These are phyloP conservation scores for Chironomus riparius DNA, from an alignment of 2,888 invertebrate species.

Conservation along the genomic window DNA sequence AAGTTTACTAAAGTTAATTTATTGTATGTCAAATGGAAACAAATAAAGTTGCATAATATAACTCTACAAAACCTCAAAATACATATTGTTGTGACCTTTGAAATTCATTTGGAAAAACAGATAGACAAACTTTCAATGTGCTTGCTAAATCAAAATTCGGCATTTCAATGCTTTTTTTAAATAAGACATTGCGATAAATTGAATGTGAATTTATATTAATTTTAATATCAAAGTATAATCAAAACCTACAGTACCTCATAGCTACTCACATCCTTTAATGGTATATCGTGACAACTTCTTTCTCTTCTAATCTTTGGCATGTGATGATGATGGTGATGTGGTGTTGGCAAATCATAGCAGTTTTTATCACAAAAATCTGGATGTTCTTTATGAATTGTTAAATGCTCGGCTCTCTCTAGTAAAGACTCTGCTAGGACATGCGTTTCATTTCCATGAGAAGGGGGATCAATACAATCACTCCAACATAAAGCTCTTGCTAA, in stretches of 20 bases:
- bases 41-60: too few relatives aligned
- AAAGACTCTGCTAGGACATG: constrained; percentile 59
- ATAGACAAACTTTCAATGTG: too few relatives aligned
- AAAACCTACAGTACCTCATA: constrained; percentile 13
- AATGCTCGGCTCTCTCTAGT: constrained; percentile 73
- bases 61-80: too few relatives aligned
- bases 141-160: too few relatives aligned
- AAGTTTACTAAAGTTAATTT: too few relatives aligned
- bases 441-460: constrained; percentile 39
- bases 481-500: constrained; percentile 65
- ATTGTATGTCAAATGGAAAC: too few relatives aligned
- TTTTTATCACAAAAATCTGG: constrained; percentile 31
- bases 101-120: too few relatives aligned
- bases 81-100: too few relatives aligned
- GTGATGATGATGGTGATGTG: constrained; percentile 37
- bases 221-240: too few relatives aligned
- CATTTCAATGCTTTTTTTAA: too few relatives aligned
- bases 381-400: constrained; percentile 37
- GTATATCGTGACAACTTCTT: constrained; percentile 69
- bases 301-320: constrained; percentile 67
- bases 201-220: too few relatives aligned
- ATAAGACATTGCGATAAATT: too few relatives aligned
- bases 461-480: constrained; percentile 40
- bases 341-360: constrained; percentile 32
- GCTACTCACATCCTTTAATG: constrained; percentile 59